Base-by-base conservation (phyloP, 2,888 invertebrate genomes). In the Cataglyphis livida region DNA sequence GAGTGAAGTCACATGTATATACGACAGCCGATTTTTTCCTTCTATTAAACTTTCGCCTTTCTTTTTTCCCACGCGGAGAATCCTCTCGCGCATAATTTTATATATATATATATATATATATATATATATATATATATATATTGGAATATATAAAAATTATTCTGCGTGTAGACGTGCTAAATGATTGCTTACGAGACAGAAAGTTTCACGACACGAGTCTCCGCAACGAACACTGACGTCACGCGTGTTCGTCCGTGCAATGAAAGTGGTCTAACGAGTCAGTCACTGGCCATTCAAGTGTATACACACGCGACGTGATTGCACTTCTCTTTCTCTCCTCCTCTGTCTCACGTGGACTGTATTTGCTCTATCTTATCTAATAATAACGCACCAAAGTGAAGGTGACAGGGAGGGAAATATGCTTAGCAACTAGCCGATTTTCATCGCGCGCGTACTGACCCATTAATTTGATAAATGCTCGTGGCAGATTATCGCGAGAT, bases 231-330 rank as follows among this genome's bases (percentile, higher is more conserved):
- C 65, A 65, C 48, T 84, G 68, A 81, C 75, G 54, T 68, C 59
- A 82, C 74, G 70, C 48, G 64, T 66, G 64, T 81, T 57, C 57
- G 82, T 84, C 75, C 62, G 64, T 57, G 68, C 84, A 87, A 90
- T 88, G 91, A 91, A 91, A 91, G 91, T 90, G 88, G 91, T 91
- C 88, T 86, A 89, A 88, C 90, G 82, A 86, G 90, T 90, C 87
- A 86, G 90, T 90, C 87, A 65, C 64, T 82, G 73, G 74, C 76
- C 89, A 83, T 87, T 86, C 87, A 79, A 75, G 88, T 84, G 66
- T 68, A 68, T 54, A 59, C 35, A 59, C 35, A 44, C n/a, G 35
- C 61, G 73, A 61, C 74, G n/a, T 62, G 28, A 28, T 18, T 44
- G 32, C 44, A 70, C 32, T 32, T 57, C 28, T 15, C 41, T 68